A percentile compares a stretch with the other conserved stretches of the same genome.
These are phyloP conservation scores for Caenorhabditis remanei DNA, from an alignment of 1,140 invertebrate genomes.

Conservation along the genomic window DNA sequence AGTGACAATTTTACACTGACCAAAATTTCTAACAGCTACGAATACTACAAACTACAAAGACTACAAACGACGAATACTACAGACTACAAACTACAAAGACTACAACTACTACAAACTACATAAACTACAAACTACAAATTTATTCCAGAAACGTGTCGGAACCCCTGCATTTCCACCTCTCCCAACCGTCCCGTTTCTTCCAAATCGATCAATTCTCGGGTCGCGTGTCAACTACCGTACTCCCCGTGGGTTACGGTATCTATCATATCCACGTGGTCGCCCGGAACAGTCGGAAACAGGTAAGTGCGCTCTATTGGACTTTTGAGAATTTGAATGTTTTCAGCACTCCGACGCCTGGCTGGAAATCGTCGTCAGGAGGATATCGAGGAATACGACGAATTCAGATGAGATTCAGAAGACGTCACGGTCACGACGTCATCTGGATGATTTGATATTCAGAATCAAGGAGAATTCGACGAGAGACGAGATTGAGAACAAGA, in stretches of 20 bases:
- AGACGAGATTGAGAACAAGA: constrained; percentile 21
- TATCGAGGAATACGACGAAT: not conserved
- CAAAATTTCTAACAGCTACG: too few species aligned
- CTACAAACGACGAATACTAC: too few species aligned
- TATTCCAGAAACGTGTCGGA: constrained; percentile 16
- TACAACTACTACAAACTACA: too few species aligned
- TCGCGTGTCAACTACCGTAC: not conserved
- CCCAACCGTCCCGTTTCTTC: constrained; percentile 28
- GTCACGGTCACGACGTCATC: not conserved
- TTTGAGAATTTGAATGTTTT: not conserved
- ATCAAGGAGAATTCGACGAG: constrained; percentile 25
- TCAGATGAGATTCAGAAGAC: not conserved
- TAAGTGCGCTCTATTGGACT: not conserved
- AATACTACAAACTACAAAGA: too few species aligned
- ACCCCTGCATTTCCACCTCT: constrained; percentile 6
- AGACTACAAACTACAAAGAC: too few species aligned
- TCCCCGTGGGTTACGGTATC: constrained; percentile 49
- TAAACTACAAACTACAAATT: not conserved
- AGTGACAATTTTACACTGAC: too few species aligned
- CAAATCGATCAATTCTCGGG: constrained; percentile 30
- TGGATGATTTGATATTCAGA: constrained; percentile 33
- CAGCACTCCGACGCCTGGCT: constrained; percentile 24
- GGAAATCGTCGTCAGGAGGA: not conserved
- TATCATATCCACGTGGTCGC: constrained; percentile 37
- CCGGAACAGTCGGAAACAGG: constrained; percentile 16